Base-by-base conservation (phyloP, 2,113 vertebrate species). In the Alethe diademata region DNA sequence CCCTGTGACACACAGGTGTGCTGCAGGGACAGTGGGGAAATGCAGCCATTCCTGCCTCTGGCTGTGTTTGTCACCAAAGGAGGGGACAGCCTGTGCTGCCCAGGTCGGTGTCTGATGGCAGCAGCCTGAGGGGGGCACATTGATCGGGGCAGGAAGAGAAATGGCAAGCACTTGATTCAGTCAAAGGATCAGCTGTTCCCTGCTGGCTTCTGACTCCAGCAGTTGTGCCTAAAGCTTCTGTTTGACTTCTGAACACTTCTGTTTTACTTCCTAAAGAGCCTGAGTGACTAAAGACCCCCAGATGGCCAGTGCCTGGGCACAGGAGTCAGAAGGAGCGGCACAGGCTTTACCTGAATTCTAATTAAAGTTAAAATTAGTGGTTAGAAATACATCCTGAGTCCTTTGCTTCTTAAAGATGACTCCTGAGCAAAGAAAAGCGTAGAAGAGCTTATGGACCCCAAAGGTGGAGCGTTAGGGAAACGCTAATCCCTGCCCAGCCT, bases 91-190 rank as follows among this genome's bases (percentile, higher is more conserved):
- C 43, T 31, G 22, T 60, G 19, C 50, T 12, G 35, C 15, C 15
- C 43, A 14, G 71, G 35, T 24, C 45, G 5, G 31, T 9, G 73
- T 4, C 15, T 42, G 78, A 19, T 23, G 76, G 87, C 85, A 38
- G 74, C 69, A 36, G 74, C 75, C 40, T 8, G 43, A 47, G 74
- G 38, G 26, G 35, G 28, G 28, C 8, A 3, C 79, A 42, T 4
- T 1, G 76, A 43, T 62, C 8, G 0, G 67, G 29, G 42, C 60
- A 54, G 40, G 18, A 53, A 57, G 43, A 12, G 5, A 18, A 76
- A 33, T 0, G 14, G 50, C 50, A 36, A 24, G 19, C 0, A 5
- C 33, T 22, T 3, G 31, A 33, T 4, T 60, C 5, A 33, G 33
- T 7, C 16, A 45, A 23, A 36, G 66, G 48, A 22, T 20, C 29